phyloP scores from a whole-genome alignment of 2,888 invertebrate species.

The Ormyrus thymus region DNA sequence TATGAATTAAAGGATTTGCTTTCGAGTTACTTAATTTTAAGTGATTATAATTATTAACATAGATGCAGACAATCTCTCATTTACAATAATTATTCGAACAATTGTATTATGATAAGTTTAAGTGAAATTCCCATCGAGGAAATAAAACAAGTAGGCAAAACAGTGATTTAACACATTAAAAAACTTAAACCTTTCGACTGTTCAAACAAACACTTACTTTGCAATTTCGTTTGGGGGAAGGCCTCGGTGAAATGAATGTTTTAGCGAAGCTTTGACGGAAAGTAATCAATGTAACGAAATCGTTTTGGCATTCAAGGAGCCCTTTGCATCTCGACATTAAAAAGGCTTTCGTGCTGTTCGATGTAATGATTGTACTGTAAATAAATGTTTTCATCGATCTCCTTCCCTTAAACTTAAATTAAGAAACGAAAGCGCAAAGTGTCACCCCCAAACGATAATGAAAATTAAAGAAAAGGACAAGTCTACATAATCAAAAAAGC shows the following conservation, averaged over 20 bases:
- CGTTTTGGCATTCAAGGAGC: too few species aligned
- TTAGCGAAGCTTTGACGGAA: too few species aligned
- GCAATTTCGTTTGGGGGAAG: too few species aligned
- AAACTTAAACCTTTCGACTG: not conserved
- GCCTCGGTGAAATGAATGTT: too few species aligned
- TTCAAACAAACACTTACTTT: not conserved
- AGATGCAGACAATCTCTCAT: constrained; percentile 40
- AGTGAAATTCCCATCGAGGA: constrained; percentile 6
- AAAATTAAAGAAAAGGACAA: not conserved
- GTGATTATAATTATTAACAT: constrained; percentile 19
- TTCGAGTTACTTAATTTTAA: constrained; percentile 24
- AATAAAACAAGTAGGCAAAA: constrained; percentile 5
- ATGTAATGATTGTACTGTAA: too few species aligned
- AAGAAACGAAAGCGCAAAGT: too few species aligned
- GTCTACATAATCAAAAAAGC: constrained; percentile 17
- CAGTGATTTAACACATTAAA: not conserved
- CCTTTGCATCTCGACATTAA: too few species aligned
- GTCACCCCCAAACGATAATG: not conserved
- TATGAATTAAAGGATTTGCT: constrained; percentile 4
- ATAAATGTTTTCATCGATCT: too few species aligned
- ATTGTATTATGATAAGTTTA: constrained; percentile 41
- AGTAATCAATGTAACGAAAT: too few species aligned
- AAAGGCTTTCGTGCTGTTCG: too few species aligned
- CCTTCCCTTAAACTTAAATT: too few species aligned
- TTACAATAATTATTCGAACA: constrained; percentile 52